Percentiles rank a stretch among this genome's conserved stretches.
Evolutionary conservation across 2,113 vertebrate genomes (phyloP).

Genomic region (Thunnus maccoyii): DNA sequence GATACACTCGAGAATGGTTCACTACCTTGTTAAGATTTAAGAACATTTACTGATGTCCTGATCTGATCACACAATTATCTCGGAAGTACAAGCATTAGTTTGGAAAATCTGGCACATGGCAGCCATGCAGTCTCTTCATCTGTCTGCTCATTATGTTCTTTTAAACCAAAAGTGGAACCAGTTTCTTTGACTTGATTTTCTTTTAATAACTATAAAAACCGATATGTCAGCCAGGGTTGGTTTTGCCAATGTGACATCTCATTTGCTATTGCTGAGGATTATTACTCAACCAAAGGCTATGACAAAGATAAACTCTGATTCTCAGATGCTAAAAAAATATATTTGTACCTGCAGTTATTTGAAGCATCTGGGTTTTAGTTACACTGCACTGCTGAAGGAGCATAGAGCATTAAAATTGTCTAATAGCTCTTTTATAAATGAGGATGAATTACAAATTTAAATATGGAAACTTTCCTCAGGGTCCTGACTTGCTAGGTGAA

Average conservation of each 20-base stretch:
- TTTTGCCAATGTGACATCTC: slow-evolving; percentile 37
- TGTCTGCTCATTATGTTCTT: slow-evolving; percentile 42
- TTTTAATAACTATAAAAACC: slow-evolving; percentile 35
- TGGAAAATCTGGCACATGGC: not conserved
- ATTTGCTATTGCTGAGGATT: slow-evolving; percentile 38
- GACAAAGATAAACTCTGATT: slow-evolving; percentile 27
- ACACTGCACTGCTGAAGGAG: not conserved
- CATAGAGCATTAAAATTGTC: slow-evolving; percentile 13
- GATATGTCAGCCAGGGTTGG: slow-evolving; percentile 12
- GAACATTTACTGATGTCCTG: not conserved
- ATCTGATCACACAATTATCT: slow-evolving; percentile 35
- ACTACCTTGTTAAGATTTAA: slow-evolving; percentile 7
- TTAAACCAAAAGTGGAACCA: slow-evolving; percentile 16
- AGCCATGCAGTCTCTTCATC: slow-evolving; percentile 14
- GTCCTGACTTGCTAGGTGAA: slow-evolving; percentile 37
- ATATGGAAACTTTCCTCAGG: slow-evolving; percentile 44
- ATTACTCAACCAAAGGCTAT: slow-evolving; percentile 24
- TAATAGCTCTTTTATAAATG: slow-evolving; percentile 42
- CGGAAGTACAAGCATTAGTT: slow-evolving; percentile 3
- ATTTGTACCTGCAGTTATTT: slow-evolving; percentile 27
- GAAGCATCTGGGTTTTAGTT: slow-evolving; percentile 7
- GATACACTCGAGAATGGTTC: not conserved
- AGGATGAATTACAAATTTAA: slow-evolving; percentile 42
- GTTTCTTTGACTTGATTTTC: slow-evolving; percentile 33
- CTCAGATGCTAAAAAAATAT: slow-evolving; percentile 30